These are phyloP conservation scores for Galagoides demidoff DNA, from an alignment of 2,797 vertebrate genomes.

Conservation along the genomic window DNA sequence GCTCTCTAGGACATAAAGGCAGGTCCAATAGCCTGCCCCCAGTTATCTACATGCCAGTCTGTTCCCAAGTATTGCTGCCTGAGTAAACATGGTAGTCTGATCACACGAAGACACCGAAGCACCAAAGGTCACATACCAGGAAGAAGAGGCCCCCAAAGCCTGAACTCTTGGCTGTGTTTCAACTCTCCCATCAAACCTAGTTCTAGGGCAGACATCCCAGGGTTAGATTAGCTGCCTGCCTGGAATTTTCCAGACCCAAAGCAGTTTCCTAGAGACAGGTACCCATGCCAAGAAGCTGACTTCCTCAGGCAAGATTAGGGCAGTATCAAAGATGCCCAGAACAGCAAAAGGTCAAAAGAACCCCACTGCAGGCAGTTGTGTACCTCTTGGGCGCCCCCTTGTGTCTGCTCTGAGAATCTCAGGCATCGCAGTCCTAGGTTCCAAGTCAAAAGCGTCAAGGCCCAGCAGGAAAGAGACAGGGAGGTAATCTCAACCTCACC, in stretches of 20 bases:
- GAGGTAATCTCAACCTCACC: accelerated
- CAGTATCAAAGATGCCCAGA: background rate
- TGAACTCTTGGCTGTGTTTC: background rate
- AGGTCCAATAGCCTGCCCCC: too few species aligned
- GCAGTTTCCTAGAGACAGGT: background rate
- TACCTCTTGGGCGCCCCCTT: background rate
- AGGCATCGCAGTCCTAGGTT: background rate
- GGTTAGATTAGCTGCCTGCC: background rate
- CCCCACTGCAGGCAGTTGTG: accelerated
- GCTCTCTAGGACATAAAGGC: background rate
- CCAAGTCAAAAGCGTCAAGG: too few species aligned
- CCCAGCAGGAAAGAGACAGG: too few species aligned
- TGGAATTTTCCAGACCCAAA: background rate
- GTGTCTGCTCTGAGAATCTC: background rate
- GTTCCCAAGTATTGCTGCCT: too few species aligned
- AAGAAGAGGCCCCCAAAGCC: background rate
- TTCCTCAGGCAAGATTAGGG: background rate
- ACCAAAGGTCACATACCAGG: too few species aligned
- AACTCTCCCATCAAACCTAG: too few species aligned
- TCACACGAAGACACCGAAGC: too few species aligned
- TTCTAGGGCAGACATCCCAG: background rate
- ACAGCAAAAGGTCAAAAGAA: too few species aligned
- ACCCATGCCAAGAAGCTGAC: background rate
- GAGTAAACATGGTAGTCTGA: background rate
- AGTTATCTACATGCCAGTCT: background rate